Conservation (phyloP, 2,888 invertebrate genomes). For the Lepidochitona cinerea region DNA sequence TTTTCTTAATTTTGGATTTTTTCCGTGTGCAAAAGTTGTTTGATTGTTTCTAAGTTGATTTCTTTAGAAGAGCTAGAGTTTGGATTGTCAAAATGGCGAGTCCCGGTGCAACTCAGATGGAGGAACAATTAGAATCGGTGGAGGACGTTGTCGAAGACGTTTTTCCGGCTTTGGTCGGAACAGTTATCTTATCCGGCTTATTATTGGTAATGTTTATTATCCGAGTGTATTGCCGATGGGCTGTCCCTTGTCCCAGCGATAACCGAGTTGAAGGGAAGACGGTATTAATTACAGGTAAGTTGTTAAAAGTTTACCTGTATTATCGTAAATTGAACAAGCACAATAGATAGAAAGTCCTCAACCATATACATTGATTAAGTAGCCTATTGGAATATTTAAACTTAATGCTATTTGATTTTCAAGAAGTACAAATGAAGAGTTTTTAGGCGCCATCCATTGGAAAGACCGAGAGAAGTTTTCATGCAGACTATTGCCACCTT, state of each 20-base stretch:
- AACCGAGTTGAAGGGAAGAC: conserved; percentile 58
- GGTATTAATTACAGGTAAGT: conserved; percentile 56
- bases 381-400: too few species aligned
- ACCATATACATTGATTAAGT: too few species aligned
- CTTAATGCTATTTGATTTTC: too few species aligned
- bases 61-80: too few species aligned
- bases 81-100: background rate
- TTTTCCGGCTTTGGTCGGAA: conserved; percentile 45
- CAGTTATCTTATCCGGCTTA: conserved; percentile 43
- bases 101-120: conserved; percentile 19
- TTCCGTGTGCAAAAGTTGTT: background rate
- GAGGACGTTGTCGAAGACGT: conserved; percentile 41
- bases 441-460: too few species aligned
- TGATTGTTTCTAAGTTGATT: too few species aligned
- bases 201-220: conserved; percentile 49
- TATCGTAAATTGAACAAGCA: too few species aligned
- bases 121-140: conserved; percentile 38
- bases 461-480: too few species aligned
- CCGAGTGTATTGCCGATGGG: conserved; percentile 54
- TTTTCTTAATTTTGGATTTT: background rate
- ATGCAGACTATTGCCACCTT: too few species aligned
- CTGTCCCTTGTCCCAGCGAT: conserved; percentile 44
- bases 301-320: too few species aligned
- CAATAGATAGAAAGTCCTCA: too few species aligned
- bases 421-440: too few species aligned